phyloP scores from a whole-genome alignment of 1,140 invertebrate genomes.

The Ylistrum balloti region DNA sequence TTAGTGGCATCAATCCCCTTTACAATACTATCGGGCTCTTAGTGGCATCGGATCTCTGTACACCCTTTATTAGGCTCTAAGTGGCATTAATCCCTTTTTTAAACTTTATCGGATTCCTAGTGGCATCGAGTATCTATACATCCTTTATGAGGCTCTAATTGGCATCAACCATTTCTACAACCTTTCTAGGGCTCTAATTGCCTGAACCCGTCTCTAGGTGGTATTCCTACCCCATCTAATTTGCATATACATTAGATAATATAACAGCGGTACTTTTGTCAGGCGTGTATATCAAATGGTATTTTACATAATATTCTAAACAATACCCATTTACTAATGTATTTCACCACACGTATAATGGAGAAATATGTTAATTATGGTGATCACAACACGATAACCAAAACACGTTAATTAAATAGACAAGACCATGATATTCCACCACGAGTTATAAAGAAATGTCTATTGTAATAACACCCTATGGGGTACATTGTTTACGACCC shows the following conservation, averaged over 20 bases:
- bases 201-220: neutral
- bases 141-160: too few relatives aligned
- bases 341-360: neutral
- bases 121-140: too few relatives aligned
- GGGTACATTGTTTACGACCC: neutral
- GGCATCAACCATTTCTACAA: too few relatives aligned
- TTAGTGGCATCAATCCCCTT: too few relatives aligned
- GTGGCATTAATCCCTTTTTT: too few relatives aligned
- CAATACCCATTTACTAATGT: neutral
- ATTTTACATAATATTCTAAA: neutral
- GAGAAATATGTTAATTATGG: neutral
- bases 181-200: too few relatives aligned
- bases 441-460: neutral
- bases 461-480: neutral
- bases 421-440: neutral
- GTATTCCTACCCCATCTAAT: neutral
- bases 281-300: neutral
- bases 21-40: too few relatives aligned
- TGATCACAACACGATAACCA: neutral
- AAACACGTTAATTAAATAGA: conserved; percentile 17
- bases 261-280: neutral
- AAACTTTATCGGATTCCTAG: too few relatives aligned
- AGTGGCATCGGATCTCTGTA: too few relatives aligned
- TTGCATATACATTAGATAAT: neutral
- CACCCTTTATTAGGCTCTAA: too few relatives aligned